Evolutionary conservation across 2,888 invertebrate genomes (phyloP).

Genomic region (Sialis lutaria): DNA sequence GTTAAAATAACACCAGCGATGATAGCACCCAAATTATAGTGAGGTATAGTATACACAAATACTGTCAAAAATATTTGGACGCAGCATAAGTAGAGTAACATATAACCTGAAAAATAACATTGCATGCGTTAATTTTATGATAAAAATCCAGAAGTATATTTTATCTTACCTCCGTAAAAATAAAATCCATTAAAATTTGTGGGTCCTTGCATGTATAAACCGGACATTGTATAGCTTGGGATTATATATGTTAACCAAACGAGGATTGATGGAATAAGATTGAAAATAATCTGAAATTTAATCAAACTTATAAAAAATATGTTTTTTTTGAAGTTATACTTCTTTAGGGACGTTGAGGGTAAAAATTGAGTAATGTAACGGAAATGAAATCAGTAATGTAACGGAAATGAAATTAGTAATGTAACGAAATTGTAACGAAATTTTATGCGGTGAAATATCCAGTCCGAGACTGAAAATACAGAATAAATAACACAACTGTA

Average conservation of each 20-base stretch:
- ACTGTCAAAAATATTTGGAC: conserved; percentile 50
- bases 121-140: background rate
- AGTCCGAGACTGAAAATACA: no score
- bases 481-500: no score
- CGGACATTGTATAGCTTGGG: conserved; percentile 80
- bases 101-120: conserved; percentile 36
- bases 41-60: conserved; percentile 46
- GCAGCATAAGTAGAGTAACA: conserved; percentile 50
- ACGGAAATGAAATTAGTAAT: no score
- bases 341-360: no score
- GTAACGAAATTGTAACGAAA: no score
- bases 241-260: conserved; percentile 73
- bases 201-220: conserved; percentile 52
- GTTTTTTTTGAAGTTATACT: no score
- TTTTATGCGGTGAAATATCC: no score
- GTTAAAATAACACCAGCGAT: conserved; percentile 40
- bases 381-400: no score
- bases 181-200: conserved; percentile 52
- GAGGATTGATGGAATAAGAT: conserved; percentile 57
- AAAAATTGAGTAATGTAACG: no score
- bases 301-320: no score
- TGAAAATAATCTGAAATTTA: conserved; percentile 47
- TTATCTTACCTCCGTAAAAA: conserved; percentile 43
- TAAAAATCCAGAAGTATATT: background rate
- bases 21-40: conserved; percentile 43